Evolutionary conservation across 2,888 invertebrate species (phyloP).

Genomic region (Lasioglossum zephyrum): DNA sequence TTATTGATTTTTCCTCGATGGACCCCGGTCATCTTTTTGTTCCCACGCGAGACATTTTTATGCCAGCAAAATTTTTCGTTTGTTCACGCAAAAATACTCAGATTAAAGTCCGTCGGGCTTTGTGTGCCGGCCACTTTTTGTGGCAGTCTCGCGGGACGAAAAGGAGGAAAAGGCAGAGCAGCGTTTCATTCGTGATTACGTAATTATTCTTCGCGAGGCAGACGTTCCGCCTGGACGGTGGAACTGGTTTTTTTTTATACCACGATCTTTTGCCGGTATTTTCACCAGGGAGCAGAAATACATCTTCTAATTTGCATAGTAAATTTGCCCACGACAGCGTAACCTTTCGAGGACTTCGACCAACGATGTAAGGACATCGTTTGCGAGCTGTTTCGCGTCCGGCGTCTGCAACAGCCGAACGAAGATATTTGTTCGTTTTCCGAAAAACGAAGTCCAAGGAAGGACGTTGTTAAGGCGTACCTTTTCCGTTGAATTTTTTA

Average conservation of each 20-base stretch:
- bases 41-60: not conserved
- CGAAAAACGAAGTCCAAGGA: not conserved
- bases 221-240: conserved; percentile 60
- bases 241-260: conserved; percentile 49
- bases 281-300: conserved; percentile 64
- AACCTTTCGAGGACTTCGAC: conserved; percentile 61
- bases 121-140: conserved; percentile 30
- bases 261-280: conserved; percentile 60
- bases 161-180: conserved; percentile 7
- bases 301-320: conserved; percentile 74
- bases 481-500: not conserved
- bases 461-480: not conserved
- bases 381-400: conserved; percentile 51
- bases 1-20: not conserved
- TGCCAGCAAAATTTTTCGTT: not conserved
- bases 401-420: not conserved
- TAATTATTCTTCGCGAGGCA: conserved; percentile 70
- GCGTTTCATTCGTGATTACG: conserved; percentile 66
- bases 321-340: conserved; percentile 69
- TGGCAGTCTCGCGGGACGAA: conserved; percentile 15
- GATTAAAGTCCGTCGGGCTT: conserved; percentile 45
- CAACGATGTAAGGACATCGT: conserved; percentile 59
- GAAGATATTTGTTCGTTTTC: conserved; percentile 2
- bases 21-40: not conserved
- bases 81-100: conserved; percentile 19